Evolutionary conservation across 2,888 invertebrate species (phyloP).

Genomic region (Cacoxenus indagator): DNA sequence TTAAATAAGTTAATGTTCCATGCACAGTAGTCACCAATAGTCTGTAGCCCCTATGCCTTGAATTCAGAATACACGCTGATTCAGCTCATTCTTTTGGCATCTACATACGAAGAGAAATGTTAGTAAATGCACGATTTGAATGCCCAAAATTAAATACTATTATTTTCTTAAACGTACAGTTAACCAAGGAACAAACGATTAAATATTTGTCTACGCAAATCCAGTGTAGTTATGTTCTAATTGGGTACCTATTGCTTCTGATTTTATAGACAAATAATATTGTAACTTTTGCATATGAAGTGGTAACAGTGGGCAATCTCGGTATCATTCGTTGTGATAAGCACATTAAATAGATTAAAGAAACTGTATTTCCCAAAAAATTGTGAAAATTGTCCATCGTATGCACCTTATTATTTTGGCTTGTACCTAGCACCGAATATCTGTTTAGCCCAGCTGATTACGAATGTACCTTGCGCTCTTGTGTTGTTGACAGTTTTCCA

Average conservation of each 20-base stretch:
- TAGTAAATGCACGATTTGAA: background rate
- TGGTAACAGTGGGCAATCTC: too few relatives aligned
- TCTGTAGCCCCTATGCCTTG: background rate
- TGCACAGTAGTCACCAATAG: conserved; percentile 1
- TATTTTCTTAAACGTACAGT: background rate
- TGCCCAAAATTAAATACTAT: background rate
- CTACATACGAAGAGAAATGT: background rate
- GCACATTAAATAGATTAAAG: too few relatives aligned
- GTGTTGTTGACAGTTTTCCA: conserved; percentile 8
- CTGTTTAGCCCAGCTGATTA: background rate
- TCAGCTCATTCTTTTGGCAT: conserved; percentile 6
- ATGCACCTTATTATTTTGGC: background rate
- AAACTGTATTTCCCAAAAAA: too few relatives aligned
- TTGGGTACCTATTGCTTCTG: too few relatives aligned
- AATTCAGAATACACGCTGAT: too few relatives aligned
- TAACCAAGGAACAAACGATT: too few relatives aligned
- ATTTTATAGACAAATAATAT: too few relatives aligned
- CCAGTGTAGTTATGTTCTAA: too few relatives aligned
- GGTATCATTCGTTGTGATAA: too few relatives aligned
- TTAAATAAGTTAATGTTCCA: conserved; percentile 21
- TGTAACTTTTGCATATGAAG: too few relatives aligned
- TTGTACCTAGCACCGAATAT: background rate
- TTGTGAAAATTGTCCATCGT: background rate
- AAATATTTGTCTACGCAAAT: too few relatives aligned
- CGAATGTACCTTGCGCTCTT: background rate